Percentiles rank a stretch among this genome's conserved stretches.
These are phyloP conservation scores for Pionites leucogaster DNA, from an alignment of 2,113 vertebrate genomes.

Conservation along the genomic window DNA sequence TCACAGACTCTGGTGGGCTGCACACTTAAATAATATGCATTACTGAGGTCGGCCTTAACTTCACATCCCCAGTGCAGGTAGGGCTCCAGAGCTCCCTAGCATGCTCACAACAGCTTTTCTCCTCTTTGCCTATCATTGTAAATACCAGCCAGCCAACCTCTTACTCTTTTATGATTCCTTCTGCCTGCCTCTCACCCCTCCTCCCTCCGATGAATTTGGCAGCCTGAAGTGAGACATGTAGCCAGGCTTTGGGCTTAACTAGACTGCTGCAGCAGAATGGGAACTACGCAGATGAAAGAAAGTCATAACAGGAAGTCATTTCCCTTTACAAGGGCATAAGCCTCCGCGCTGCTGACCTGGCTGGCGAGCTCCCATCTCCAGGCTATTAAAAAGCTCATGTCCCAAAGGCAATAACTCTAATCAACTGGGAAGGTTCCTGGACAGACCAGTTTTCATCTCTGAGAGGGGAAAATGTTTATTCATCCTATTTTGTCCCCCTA, in stretches of 20 bases:
- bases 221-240: background rate
- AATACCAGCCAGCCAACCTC: background rate
- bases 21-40: rapidly evolving
- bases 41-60: background rate
- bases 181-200: background rate
- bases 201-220: background rate
- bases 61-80: background rate
- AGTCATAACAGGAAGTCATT: constrained; percentile 38
- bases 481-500: background rate
- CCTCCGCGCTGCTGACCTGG: background rate
- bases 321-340: constrained; percentile 26
- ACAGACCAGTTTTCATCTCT: background rate
- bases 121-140: background rate
- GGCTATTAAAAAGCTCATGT: constrained; percentile 3
- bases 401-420: constrained; percentile 2
- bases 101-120: background rate
- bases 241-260: constrained; percentile 22
- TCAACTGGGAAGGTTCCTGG: constrained; percentile 33
- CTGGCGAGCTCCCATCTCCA: constrained; percentile 22
- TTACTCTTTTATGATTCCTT: background rate
- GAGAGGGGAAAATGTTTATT: background rate
- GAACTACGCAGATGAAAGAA: constrained; percentile 40
- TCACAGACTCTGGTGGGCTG: background rate
- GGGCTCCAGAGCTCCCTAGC: background rate
- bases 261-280: constrained; percentile 11